Conservation (phyloP, 2,113 vertebrate species). For the Aspidoscelis tigris region DNA sequence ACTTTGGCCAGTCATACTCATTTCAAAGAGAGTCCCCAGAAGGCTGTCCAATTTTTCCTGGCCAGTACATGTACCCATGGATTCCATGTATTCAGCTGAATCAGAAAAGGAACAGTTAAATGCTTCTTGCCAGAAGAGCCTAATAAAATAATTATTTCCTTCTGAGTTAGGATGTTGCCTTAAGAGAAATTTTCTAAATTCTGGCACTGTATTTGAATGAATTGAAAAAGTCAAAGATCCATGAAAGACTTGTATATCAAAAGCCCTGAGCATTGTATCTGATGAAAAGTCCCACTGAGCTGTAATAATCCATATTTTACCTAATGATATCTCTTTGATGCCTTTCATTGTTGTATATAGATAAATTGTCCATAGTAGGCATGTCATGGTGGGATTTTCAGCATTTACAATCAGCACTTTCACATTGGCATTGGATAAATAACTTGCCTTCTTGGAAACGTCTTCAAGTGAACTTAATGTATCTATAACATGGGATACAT, state of each 20-base stretch:
- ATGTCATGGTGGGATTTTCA: no score
- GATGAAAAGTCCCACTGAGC: background rate
- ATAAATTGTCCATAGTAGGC: no score
- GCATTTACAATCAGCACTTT: no score
- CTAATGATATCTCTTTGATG: no score
- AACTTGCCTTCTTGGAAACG: no score
- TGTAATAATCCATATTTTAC: background rate
- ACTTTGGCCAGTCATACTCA: conserved; percentile 2
- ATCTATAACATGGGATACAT: background rate
- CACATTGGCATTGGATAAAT: no score
- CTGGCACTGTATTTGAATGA: background rate
- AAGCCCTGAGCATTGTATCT: rapidly evolving
- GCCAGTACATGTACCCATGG: background rate
- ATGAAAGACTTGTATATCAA: background rate
- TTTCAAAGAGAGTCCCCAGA: background rate
- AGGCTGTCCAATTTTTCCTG: background rate
- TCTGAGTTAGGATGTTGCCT: background rate
- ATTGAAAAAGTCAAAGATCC: conserved; percentile 18
- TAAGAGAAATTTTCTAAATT: conserved; percentile 10
- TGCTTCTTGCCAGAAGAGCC: background rate
- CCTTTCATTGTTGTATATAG: no score
- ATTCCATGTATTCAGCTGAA: background rate
- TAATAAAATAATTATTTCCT: background rate
- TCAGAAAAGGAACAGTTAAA: background rate
- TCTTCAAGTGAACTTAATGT: no score